Conservation (phyloP, 2,113 vertebrate genomes). For the Gymnobelideus leadbeateri region DNA sequence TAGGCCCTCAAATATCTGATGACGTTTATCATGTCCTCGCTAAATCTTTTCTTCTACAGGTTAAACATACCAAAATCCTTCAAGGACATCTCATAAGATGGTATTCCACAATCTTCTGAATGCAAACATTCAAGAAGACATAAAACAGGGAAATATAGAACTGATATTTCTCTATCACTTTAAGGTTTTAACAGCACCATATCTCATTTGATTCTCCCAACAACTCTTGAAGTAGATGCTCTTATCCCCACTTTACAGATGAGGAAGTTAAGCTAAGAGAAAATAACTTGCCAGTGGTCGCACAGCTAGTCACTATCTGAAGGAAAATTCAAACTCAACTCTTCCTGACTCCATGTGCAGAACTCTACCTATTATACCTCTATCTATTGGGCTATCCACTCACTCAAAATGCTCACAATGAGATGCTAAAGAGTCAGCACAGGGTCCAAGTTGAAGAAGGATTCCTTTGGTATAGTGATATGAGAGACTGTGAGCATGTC, state of each 20-base stretch:
- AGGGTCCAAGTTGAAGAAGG: not conserved
- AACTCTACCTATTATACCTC: not conserved
- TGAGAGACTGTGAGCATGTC: not conserved
- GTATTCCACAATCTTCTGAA: not conserved
- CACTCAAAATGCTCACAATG: not conserved
- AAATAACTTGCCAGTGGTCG: not conserved
- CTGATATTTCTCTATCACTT: not conserved
- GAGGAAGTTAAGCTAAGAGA: not conserved
- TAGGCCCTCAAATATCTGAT: not conserved
- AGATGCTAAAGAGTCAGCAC: not conserved
- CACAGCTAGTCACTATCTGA: not conserved
- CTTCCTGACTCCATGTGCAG: not conserved
- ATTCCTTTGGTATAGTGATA: not conserved
- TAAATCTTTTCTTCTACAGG: not conserved
- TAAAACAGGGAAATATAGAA: not conserved
- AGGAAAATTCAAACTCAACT: not conserved
- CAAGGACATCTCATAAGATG: not conserved
- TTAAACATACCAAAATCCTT: not conserved
- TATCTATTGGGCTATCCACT: not conserved
- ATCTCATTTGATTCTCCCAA: not conserved
- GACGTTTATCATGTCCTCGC: not conserved
- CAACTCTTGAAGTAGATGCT: not conserved
- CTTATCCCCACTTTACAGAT: not conserved
- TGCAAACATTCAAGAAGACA: not conserved
- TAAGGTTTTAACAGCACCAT: not conserved